Evolutionary conservation across 92 coral and sea anemone species (phyloP), one percentile per base, ranked within the genome.

Genomic region (Pocillopora grandis): DNA sequence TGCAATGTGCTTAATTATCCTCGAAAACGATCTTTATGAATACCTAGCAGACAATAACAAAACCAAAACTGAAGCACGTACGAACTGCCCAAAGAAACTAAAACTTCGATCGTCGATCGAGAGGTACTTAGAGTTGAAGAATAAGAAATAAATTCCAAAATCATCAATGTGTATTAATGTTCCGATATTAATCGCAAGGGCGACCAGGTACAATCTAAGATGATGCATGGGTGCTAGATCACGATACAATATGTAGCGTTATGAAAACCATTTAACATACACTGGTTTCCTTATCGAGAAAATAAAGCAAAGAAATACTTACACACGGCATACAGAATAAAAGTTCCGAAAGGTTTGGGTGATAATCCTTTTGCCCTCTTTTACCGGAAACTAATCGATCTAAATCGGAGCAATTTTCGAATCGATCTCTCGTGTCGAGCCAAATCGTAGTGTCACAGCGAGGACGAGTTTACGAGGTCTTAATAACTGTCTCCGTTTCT

Each of bases 261-360:
- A 36, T 16, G 10, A 37, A 21, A 70, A 37, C 75, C 33, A 70
- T 70, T 66, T 20, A 23, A 15, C 27, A 20, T 2, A 18, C 15
- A 13, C 18, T 4, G 17, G 55, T 67, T 79, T 66, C 75, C 27
- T 23, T 23, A 36, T 5, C 56, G n/a, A 42, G 62, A 61, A 20
- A 88, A 78, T 31, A 17, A 58, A 27, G 48, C 52, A 58, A 23
- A 16, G 12, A 62, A 42, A 62, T 84, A 90, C 91, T 90, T 83
- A 90, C 90, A 83, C 82, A 90, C 59, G 87, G 75, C 92, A 89
- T 80, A 18, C 21, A 90, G 74, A 19, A 76, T 36, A 79, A 63
- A 61, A 66, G 82, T 49, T 31, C 62, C 62, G 52, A 27, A 49
- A 48, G 63, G 64, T 12, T 48, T 63, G n/a, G 77, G 55, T 33